Evolutionary conservation across 2,888 invertebrate species (phyloP), one percentile per base, ranked within the genome.

Genomic region (Autographa pulchrina): DNA sequence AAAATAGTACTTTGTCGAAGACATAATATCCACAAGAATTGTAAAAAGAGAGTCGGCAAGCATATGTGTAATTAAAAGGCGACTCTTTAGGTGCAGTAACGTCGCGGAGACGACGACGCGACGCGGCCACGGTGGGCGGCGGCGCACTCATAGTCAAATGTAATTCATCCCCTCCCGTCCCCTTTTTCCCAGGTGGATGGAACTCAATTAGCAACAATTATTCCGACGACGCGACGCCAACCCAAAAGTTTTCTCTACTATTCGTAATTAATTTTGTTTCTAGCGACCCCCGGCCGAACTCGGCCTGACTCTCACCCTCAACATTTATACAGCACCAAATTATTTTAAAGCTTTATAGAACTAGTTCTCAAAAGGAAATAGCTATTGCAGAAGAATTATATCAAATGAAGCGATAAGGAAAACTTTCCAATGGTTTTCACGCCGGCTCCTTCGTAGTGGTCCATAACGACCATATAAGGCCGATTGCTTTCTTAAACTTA

Each of bases 401-500:
- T 87, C 85, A 92, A 92, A 92, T 92, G 91, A 90, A 88, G 91
- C 91, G 89, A 92, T 92, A 92, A 91, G 91, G 87, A 92, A 89
- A 94, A 94, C 86, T 93, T 94, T 91, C 83, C 89, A 91, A 93
- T 90, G 92, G 92, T 92, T 93, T 93, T 93, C 93, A 90, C 94
- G 91, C 93, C 89, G 88, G 89, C 89, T 88, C 86, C 90, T 90
- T 87, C 89, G 87, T 92, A 92, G 92, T 92, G 92, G 92, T 92
- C 92, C 92, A 90, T 93, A 94, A 94, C 94, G 93, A 93, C 93
- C 94, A 93, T 94, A 94, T 94, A 94, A 94, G 93, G 92, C 91
- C 93, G 93, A 94, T 95, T 94, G 95, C 95, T 94, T 94, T 93
- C 94, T 92, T 93, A 94, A 95, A 95, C 92, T 95, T 94, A 92